Evolutionary conservation across 2,888 invertebrate species (phyloP).

Genomic region (Adelognathus sp.): DNA sequence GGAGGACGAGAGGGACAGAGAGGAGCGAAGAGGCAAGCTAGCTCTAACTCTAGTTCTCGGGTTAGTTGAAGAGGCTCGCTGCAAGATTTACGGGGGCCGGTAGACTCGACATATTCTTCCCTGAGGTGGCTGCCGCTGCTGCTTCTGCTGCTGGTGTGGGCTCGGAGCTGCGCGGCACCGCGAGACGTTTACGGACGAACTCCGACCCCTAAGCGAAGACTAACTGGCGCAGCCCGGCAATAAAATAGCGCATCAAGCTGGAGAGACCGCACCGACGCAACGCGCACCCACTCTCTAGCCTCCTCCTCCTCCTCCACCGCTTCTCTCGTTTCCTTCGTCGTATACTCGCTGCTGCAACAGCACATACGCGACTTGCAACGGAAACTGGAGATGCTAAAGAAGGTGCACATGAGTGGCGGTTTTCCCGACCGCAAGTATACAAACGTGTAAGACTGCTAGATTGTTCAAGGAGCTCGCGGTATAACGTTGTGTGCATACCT

Average conservation of each 20-base stretch:
- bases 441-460: not conserved
- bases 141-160: slow-evolving; percentile 38
- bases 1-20: slow-evolving; percentile 8
- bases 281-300: slow-evolving; percentile 31
- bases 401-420: not conserved
- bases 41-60: slow-evolving; percentile 57
- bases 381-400: not conserved
- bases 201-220: slow-evolving; percentile 74
- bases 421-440: slow-evolving; percentile 7
- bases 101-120: slow-evolving; percentile 73
- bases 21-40: slow-evolving; percentile 34
- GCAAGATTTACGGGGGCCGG: slow-evolving; percentile 71
- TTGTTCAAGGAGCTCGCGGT: not conserved
- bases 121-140: slow-evolving; percentile 67
- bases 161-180: slow-evolving; percentile 67
- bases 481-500: not conserved
- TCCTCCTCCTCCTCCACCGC: not conserved
- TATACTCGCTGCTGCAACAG: slow-evolving; percentile 17
- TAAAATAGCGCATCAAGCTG: slow-evolving; percentile 74
- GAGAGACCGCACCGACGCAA: slow-evolving; percentile 59
- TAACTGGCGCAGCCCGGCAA: slow-evolving; percentile 73
- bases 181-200: slow-evolving; percentile 75
- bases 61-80: slow-evolving; percentile 69
- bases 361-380: not conserved
- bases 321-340: not conserved